Conservation (phyloP, 1,140 invertebrate species). For the Brachionus koreanus region DNA sequence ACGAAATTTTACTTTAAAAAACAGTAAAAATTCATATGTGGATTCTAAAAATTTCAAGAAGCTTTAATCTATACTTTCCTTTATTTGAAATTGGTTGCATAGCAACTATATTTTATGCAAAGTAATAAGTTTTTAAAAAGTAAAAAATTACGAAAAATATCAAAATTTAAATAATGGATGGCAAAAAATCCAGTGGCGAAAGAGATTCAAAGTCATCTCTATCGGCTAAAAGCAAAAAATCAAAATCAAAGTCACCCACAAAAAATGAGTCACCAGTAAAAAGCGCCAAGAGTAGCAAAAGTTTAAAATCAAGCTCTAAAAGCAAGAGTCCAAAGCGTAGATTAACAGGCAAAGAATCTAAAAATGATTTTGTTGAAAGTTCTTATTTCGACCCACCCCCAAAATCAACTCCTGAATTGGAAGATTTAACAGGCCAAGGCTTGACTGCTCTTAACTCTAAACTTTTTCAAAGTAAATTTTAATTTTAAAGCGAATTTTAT, state of each 20-base stretch:
- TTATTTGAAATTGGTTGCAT: slow-evolving; percentile 17
- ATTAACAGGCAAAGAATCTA: not conserved
- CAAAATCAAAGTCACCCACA: slow-evolving; percentile 38
- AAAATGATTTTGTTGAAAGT: slow-evolving; percentile 5
- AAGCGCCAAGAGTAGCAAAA: slow-evolving; percentile 17
- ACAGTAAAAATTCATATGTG: too few relatives aligned
- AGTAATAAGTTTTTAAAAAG: not conserved
- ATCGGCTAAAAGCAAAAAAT: slow-evolving; percentile 12
- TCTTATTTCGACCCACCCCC: not conserved
- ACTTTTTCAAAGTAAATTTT: slow-evolving; percentile 48
- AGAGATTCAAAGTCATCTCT: not conserved
- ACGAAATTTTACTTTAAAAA: too few relatives aligned
- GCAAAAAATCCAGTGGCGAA: not conserved
- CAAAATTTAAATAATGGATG: not conserved
- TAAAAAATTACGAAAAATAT: not conserved
- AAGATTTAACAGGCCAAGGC: slow-evolving; percentile 51
- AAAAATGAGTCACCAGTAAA: slow-evolving; percentile 1
- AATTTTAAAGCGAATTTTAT: not conserved
- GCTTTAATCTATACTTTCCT: not conserved
- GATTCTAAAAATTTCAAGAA: not conserved
- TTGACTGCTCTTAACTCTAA: slow-evolving; percentile 49
- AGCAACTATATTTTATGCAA: not conserved
- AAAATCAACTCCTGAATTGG: slow-evolving; percentile 34
- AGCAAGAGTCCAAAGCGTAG: slow-evolving; percentile 24
- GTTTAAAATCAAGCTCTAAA: slow-evolving; percentile 8